Evolutionary conservation across 2,888 invertebrate species (phyloP), one percentile per base, ranked within the genome.

Genomic region (Gymnocheta viridis): DNA sequence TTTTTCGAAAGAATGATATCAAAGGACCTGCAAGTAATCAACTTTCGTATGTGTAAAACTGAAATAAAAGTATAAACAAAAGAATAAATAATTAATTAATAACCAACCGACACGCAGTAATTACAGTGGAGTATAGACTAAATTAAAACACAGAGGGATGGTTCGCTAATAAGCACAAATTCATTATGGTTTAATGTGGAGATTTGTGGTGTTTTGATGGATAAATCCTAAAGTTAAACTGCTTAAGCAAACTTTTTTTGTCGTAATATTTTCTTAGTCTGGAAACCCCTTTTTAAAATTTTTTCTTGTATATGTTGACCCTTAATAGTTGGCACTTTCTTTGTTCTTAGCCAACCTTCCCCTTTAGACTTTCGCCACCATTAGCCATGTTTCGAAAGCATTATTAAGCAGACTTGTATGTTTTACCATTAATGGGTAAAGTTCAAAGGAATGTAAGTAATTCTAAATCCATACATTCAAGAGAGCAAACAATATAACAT

Each of bases 81-180:
- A 38, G 56, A 41, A 70, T 70, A 70, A 76, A 83, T 80, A 74
- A 83, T 83, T 83, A 83, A 83, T 83, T 83, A 80, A 70, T 51
- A 76, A 51, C 69, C 70, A 44, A 35, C 79, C 60, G 80, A 72
- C 83, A 80, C 83, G 70, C 72, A 83, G 58, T 56, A 79, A 66
- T 69, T 41, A 79, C 56, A 60, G 9, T 22, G 35, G 14, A 62
- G 58, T 58, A 29, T 51, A 44, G 32, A 62, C n/a, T 47, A 27
- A 62, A 54, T 44, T 19, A 44, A 17, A 44, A n/a, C 6, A n/a
- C 6, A 60, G 0, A 14, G 54, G 47, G 81, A 82, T 62, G 54
- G 60, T 56, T 29, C 24, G 1, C 74, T n/a, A 32, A 22, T 4
- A 22, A 17, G 4, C 12, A 56, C 5, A 41, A 24, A 9, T 69